Evolutionary conservation across 2,113 vertebrate species (phyloP).

Genomic region (Paraplagusia blochii): DNA sequence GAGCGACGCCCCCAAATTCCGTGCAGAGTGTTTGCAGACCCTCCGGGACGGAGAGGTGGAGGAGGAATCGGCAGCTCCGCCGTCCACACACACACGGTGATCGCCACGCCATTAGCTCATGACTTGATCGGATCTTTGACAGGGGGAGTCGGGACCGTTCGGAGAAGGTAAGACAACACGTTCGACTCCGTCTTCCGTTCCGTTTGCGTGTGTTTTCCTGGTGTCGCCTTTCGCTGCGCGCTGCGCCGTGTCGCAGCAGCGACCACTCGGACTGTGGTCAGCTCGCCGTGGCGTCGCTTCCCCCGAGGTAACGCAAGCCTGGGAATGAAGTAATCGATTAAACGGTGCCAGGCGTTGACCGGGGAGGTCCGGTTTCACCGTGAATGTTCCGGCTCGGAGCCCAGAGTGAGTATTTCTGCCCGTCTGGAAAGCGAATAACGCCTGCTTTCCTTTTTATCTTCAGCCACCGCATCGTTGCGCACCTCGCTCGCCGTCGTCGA

Average conservation of each 20-base stretch:
- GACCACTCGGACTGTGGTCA: constrained; percentile 78
- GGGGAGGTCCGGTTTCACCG: constrained; percentile 25
- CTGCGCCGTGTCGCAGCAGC: constrained; percentile 72
- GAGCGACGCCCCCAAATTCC: constrained; percentile 87
- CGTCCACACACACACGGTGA: constrained; percentile 72
- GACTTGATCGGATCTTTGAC: constrained; percentile 59
- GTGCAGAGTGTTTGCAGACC: constrained; percentile 85
- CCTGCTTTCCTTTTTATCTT: constrained; percentile 64
- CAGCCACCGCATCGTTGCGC: constrained; percentile 74
- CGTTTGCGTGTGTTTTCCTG: constrained; percentile 19
- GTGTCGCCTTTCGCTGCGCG: constrained; percentile 56
- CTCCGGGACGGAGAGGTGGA: constrained; percentile 89
- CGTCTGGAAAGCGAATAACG: constrained; percentile 44
- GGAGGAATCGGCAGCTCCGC: constrained; percentile 79
- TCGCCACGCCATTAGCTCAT: constrained; percentile 66
- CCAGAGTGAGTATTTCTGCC: constrained; percentile 26
- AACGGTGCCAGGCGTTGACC: too few species aligned
- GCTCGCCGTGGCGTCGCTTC: constrained; percentile 72
- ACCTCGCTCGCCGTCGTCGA: constrained; percentile 73
- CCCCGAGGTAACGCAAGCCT: constrained; percentile 61
- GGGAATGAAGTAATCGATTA: constrained; percentile 49
- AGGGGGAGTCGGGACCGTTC: constrained; percentile 37
- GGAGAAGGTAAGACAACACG: constrained; percentile 50
- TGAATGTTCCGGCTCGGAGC: constrained; percentile 42
- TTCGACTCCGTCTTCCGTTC: constrained; percentile 45